Conservation (phyloP, 2,888 invertebrate species). For the Resseliella maxima region DNA sequence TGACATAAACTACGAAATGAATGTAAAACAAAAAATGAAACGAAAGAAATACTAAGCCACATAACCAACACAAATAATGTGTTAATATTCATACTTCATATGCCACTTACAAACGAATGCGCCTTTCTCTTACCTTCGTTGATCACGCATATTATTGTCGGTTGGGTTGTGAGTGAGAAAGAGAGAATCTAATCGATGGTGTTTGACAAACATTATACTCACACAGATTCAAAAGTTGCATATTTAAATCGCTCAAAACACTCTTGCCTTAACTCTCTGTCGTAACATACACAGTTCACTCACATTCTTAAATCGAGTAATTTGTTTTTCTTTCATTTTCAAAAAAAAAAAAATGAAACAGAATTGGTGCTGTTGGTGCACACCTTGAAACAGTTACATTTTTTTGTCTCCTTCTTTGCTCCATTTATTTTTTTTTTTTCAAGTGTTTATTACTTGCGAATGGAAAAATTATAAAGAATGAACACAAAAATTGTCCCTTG, state of each 20-base stretch:
- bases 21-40: neutral
- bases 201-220: neutral
- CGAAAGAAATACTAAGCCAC: neutral
- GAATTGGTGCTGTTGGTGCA: neutral
- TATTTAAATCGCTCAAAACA: neutral
- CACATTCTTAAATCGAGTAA: neutral
- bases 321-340: neutral
- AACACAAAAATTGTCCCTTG: neutral
- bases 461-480: neutral
- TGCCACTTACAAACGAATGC: neutral
- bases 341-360: neutral
- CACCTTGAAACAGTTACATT: neutral
- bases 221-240: neutral
- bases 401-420: neutral
- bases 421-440: neutral
- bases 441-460: neutral
- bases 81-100: neutral
- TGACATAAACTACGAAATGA: neutral
- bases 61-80: neutral
- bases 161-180: neutral
- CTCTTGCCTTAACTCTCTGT: neutral
- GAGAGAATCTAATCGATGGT: neutral
- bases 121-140: slow-evolving; percentile 48
- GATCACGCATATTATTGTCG: neutral
- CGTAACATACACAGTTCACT: neutral